Evolutionary conservation across 2,113 vertebrate species (phyloP).

Genomic region (Mandrillus leucophaeus): DNA sequence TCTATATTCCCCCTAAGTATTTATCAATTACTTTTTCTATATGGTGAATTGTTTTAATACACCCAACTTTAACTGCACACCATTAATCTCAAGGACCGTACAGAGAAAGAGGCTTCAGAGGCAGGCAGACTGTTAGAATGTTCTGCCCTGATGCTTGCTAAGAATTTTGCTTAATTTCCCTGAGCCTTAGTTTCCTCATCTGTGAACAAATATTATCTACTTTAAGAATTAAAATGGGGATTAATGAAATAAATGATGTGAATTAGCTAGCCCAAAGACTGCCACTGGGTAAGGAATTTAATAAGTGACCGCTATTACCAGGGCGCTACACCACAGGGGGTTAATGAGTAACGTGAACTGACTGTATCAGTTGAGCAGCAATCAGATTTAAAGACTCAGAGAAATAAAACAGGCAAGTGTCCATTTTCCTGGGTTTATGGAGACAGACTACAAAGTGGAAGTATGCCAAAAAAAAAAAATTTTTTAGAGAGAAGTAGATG

Average conservation of each 20-base stretch:
- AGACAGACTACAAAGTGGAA: conserved; percentile 49
- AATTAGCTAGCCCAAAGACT: neutral
- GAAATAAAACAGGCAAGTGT: conserved; percentile 19
- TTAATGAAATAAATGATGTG: neutral
- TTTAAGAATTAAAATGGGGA: conserved; percentile 9
- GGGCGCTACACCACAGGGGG: neutral
- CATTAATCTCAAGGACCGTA: neutral
- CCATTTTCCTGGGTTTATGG: neutral
- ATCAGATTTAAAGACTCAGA: neutral
- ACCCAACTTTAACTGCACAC: neutral
- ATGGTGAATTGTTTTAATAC: neutral
- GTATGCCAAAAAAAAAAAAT: neutral
- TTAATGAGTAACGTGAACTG: neutral
- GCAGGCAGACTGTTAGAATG: neutral
- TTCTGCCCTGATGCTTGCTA: neutral
- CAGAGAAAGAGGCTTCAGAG: neutral
- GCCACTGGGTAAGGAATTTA: neutral
- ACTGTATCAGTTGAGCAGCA: neutral
- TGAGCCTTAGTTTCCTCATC: neutral
- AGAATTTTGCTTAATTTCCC: neutral
- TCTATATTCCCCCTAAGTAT: neutral
- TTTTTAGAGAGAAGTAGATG: neutral
- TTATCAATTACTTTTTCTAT: neutral
- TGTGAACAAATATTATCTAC: neutral
- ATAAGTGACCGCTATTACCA: neutral